These are phyloP conservation scores for Cnemophilus loriae DNA, from an alignment of 2,113 vertebrate species.

Conservation along the genomic window DNA sequence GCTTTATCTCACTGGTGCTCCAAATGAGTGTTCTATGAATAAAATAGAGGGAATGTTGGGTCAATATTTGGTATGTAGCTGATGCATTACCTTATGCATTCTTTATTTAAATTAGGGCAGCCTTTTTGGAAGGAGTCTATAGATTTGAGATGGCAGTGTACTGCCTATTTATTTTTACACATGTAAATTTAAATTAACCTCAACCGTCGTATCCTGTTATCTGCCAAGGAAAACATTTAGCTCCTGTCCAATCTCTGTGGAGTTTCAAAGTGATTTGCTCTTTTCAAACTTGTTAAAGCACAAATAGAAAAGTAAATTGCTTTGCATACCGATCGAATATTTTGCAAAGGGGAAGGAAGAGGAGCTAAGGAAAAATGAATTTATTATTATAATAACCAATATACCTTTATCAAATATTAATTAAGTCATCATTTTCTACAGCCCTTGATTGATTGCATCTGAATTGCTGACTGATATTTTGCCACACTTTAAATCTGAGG, in stretches of 20 bases:
- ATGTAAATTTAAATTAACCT: background rate
- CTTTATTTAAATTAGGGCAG: constrained; percentile 20
- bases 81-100: background rate
- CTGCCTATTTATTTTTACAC: background rate
- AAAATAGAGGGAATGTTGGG: background rate
- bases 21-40: background rate
- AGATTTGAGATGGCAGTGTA: background rate
- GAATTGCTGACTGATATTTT: constrained; percentile 18
- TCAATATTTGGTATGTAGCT: background rate
- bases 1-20: background rate
- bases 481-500: background rate
- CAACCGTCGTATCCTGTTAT: background rate
- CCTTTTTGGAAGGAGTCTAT: background rate
- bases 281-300: constrained; percentile 15
- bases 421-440: constrained; percentile 1
- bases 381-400: constrained; percentile 37
- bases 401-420: constrained; percentile 54
- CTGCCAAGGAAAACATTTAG: constrained; percentile 1
- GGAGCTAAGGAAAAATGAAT: background rate
- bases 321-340: background rate
- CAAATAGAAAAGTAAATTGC: constrained; percentile 21
- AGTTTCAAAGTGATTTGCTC: constrained; percentile 10
- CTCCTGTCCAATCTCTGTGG: background rate
- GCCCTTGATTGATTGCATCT: background rate
- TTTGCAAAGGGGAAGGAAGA: background rate